Conservation (phyloP, 1,140 invertebrate genomes). For the Lucilia cuprina region DNA sequence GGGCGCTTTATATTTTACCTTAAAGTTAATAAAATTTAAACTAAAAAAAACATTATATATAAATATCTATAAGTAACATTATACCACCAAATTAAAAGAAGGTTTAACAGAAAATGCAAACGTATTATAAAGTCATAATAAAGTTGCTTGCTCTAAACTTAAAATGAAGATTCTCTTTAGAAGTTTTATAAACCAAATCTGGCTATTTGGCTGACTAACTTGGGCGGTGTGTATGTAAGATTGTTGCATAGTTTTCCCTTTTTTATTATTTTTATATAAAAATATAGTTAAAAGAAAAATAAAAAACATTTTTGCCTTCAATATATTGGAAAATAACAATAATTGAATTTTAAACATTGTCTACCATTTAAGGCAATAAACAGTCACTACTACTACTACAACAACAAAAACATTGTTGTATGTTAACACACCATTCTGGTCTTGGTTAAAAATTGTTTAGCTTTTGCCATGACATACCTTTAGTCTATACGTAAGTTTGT, state of each 20-base stretch:
- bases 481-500: not conserved
- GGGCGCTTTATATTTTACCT: conserved; percentile 6
- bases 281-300: not conserved
- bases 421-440: not conserved
- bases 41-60: not conserved
- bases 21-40: conserved; percentile 5
- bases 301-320: not conserved
- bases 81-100: not conserved
- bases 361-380: conserved; percentile 8
- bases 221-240: no score
- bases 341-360: conserved; percentile 35
- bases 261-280: not conserved
- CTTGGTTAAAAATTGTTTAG: not conserved
- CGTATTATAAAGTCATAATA: not conserved
- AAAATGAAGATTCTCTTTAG: not conserved
- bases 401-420: not conserved
- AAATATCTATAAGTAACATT: not conserved
- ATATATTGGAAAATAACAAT: conserved; percentile 27
- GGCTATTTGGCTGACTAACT: not conserved
- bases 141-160: not conserved
- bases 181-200: no score
- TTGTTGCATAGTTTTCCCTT: not conserved
- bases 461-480: not conserved
- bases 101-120: not conserved
- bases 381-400: not conserved